Percentiles rank a stretch among this genome's conserved stretches.
These are phyloP conservation scores for Alligator mississippiensis DNA, from an alignment of 2,113 vertebrate genomes.

Conservation along the genomic window DNA sequence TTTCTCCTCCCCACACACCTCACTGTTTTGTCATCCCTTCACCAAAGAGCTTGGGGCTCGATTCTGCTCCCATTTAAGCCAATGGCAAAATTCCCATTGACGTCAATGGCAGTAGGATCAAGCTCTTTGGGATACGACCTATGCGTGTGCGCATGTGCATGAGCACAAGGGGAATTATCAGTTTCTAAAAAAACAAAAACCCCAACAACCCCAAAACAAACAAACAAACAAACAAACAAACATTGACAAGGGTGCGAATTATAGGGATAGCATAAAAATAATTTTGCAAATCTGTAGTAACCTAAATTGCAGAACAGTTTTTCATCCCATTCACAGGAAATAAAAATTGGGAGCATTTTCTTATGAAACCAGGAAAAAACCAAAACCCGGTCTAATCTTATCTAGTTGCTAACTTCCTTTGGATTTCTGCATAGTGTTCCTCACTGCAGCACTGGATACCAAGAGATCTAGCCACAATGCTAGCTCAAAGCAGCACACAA, in stretches of 20 bases:
- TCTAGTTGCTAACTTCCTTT: not conserved
- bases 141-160: not conserved
- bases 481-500: slow-evolving; percentile 26
- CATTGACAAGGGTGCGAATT: too few species aligned
- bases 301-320: not conserved
- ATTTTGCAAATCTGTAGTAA: not conserved
- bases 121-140: not conserved
- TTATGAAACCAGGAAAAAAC: not conserved
- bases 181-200: not conserved
- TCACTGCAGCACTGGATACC: not conserved
- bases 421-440: not conserved
- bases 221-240: not conserved
- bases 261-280: not conserved
- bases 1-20: slow-evolving; percentile 35
- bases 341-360: not conserved
- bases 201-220: too few species aligned
- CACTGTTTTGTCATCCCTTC: slow-evolving; percentile 31
- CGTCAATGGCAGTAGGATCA: not conserved
- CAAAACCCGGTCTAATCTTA: not conserved
- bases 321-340: not conserved
- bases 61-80: slow-evolving; percentile 33
- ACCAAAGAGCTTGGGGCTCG: slow-evolving; percentile 6
- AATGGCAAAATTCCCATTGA: slow-evolving; percentile 40
- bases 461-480: slow-evolving; percentile 50
- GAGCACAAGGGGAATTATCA: not conserved